phyloP scores from a whole-genome alignment of 2,888 invertebrate species.

The Oscheius sp. region DNA sequence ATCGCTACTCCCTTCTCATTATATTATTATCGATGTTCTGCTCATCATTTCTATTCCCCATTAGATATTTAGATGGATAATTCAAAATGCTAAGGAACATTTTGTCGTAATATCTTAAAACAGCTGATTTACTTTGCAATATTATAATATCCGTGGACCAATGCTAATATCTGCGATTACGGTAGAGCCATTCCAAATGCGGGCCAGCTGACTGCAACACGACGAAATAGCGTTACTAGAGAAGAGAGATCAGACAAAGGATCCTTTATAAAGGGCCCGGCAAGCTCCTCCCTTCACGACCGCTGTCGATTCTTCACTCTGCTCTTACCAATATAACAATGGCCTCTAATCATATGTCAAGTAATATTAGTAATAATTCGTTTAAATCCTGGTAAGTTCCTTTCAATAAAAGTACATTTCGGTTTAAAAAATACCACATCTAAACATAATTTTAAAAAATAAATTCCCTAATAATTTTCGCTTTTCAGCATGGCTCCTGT shows the following conservation, averaged over 20 bases:
- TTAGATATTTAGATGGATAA: too few relatives aligned
- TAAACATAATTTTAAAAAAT: too few relatives aligned
- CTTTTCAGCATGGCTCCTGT: conserved; percentile 27
- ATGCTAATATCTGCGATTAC: conserved; percentile 1
- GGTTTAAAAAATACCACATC: background rate
- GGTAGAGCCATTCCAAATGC: conserved; percentile 27
- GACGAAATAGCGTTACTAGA: conserved; percentile 5
- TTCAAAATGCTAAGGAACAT: too few relatives aligned
- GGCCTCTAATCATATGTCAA: conserved; percentile 16
- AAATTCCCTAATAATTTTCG: too few relatives aligned
- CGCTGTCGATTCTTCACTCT: conserved; percentile 23
- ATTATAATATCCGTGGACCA: conserved; percentile 4
- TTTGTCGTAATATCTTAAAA: too few relatives aligned
- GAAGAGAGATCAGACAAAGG: conserved; percentile 21
- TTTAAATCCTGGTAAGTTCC: conserved; percentile 13
- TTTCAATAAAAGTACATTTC: background rate
- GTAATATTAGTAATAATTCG: conserved; percentile 14
- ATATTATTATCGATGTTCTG: too few relatives aligned
- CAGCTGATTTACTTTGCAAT: conserved; percentile 6
- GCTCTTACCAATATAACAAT: conserved; percentile 13
- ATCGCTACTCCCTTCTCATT: too few relatives aligned
- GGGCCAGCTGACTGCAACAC: conserved; percentile 11
- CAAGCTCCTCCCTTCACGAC: conserved; percentile 27
- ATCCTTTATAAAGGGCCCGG: conserved; percentile 16
- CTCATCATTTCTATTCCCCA: too few relatives aligned